Percentiles rank a stretch among this genome's conserved stretches.
These are phyloP conservation scores for Bambusicola thoracicus DNA, from an alignment of 2,113 vertebrate species.

Conservation along the genomic window DNA sequence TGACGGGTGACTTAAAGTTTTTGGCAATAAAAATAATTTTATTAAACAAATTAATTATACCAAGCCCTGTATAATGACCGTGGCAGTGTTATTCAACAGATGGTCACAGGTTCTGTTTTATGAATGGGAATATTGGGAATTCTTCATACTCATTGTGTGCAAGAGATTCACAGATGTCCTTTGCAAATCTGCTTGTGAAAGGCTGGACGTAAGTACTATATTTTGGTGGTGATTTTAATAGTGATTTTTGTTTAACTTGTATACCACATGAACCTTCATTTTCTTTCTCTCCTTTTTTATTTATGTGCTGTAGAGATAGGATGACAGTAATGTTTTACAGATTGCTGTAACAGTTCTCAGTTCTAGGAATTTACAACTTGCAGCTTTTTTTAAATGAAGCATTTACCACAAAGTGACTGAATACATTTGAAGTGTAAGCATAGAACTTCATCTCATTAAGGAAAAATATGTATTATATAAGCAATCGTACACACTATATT, in stretches of 20 bases:
- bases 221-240: conserved; percentile 21
- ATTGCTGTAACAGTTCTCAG: background rate
- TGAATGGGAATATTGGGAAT: conserved; percentile 62
- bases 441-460: background rate
- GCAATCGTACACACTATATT: background rate
- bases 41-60: conserved; percentile 22
- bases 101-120: conserved; percentile 62
- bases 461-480: background rate
- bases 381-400: background rate
- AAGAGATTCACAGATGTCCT: conserved; percentile 54
- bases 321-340: background rate
- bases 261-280: background rate
- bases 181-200: conserved; percentile 56
- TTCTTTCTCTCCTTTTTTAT: background rate
- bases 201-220: conserved; percentile 48
- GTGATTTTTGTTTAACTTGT: background rate
- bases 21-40: conserved; percentile 26
- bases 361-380: background rate
- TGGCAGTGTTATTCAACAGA: conserved; percentile 57
- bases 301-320: background rate
- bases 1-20: conserved; percentile 38
- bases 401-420: background rate
- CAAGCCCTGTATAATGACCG: conserved; percentile 1
- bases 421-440: background rate
- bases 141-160: conserved; percentile 31